These are phyloP conservation scores for Helogale parvula DNA, from an alignment of 2,113 vertebrate genomes.

Conservation along the genomic window DNA sequence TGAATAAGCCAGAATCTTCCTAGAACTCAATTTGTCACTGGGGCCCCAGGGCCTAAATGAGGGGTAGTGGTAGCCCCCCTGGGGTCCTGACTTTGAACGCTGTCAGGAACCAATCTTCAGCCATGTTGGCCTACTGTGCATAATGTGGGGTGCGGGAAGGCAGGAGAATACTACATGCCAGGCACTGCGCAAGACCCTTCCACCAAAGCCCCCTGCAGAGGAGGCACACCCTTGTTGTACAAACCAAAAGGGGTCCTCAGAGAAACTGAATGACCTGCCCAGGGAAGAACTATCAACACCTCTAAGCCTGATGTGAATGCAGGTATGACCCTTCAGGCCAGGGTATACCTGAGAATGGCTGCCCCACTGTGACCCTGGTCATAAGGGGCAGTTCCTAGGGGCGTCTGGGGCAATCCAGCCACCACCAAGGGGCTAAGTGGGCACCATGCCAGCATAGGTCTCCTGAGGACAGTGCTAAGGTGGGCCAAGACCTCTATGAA, in stretches of 20 bases:
- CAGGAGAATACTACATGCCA: neutral
- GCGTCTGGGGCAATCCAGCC: neutral
- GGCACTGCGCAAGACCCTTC: neutral
- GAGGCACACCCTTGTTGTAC: neutral
- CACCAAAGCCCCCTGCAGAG: neutral
- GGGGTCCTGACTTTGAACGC: neutral
- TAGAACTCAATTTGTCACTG: neutral
- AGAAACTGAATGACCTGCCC: neutral
- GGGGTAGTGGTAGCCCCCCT: neutral
- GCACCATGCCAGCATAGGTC: neutral
- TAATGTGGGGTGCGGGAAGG: neutral
- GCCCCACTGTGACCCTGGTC: neutral
- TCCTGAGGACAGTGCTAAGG: neutral
- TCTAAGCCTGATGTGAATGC: neutral
- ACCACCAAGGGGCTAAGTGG: neutral
- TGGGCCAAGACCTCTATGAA: neutral
- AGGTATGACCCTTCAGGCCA: neutral
- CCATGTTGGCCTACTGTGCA: neutral
- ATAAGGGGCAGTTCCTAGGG: neutral
- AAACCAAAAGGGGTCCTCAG: neutral
- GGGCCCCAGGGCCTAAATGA: neutral
- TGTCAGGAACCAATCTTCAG: too few relatives aligned
- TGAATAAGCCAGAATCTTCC: neutral
- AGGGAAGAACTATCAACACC: neutral
- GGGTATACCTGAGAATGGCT: neutral